Base-by-base conservation (phyloP, 2,113 vertebrate species). In the Lamprotornis superbus region DNA sequence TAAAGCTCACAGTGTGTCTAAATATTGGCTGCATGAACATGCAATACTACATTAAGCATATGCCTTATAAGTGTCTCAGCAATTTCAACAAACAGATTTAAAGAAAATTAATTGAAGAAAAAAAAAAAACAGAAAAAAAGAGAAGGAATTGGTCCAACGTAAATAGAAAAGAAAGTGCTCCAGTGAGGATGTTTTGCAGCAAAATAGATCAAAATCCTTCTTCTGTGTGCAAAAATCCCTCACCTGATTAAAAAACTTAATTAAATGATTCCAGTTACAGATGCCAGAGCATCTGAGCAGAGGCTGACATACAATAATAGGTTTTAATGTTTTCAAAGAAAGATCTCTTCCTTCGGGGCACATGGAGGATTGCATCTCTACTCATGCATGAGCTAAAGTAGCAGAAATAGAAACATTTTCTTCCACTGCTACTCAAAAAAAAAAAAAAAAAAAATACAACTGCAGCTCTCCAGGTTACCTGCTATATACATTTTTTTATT, bases 361-460 rank as follows among this genome's bases (percentile, higher is more conserved):
- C 55, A 37, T 0, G 0, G 46, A 57, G 15, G 19, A 61, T 9
- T 74, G n/a, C 40, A 52, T 37, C 61, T 65, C 77, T 64, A 53
- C 30, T 83, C 81, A 78, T 7, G 52, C 78, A 14, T 74, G 85
- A 90, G 28, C 56, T 67, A 6, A 90, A 82, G 52, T 1, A 55
- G 82, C 52, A 90, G 60, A 81, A 91, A 89, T 10, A 67, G 52
- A 83, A 90, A 90, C 25, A 23, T 92, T 81, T 89, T 81, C 59
- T 74, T 69, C 56, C 46, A 52, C 0, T 1, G 28, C 39, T 44
- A 47, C 28, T 44, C 33, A 57, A n/a, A 46, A 76, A 50, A 10
- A 8, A 0, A 1, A 53, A 56, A 27, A 44, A 78, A 53, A 10
- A 5, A 0, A 1, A 60, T 50, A 47, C 37, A 80, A 50, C 28